These are phyloP conservation scores for Melanostoma scalare DNA, from an alignment of 2,888 invertebrate genomes.

Conservation along the genomic window DNA sequence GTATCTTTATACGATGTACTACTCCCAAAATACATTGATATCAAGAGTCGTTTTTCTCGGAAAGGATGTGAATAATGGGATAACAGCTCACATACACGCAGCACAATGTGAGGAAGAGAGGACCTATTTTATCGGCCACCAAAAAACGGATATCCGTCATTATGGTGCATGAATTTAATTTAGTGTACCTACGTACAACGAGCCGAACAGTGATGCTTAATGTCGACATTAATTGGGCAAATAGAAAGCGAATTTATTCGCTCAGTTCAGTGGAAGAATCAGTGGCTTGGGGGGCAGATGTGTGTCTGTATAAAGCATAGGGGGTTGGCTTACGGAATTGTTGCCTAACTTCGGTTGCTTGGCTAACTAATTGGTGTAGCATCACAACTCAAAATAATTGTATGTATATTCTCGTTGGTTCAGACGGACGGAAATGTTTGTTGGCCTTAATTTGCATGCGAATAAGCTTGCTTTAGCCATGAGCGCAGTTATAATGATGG, in stretches of 20 bases:
- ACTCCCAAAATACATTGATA: neutral
- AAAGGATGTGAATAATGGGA: conserved; percentile 64
- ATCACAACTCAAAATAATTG: conserved; percentile 30
- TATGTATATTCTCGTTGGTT: conserved; percentile 19
- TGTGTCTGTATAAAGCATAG: neutral
- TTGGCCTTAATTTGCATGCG: conserved; percentile 54
- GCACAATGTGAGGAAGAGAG: conserved; percentile 7
- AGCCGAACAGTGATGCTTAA: conserved; percentile 25
- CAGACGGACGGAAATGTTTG: conserved; percentile 39
- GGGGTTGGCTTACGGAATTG: conserved; percentile 48
- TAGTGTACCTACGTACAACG: conserved; percentile 41
- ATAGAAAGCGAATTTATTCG: conserved; percentile 20
- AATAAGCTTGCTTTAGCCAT: conserved; percentile 37
- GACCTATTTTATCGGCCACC: conserved; percentile 53
- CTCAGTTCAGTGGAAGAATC: neutral
- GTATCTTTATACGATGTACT: too few relatives aligned
- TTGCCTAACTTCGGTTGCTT: conserved; percentile 40
- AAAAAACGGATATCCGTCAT: conserved; percentile 67
- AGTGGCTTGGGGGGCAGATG: neutral
- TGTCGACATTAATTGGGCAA: conserved; percentile 58
- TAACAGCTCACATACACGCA: conserved; percentile 26
- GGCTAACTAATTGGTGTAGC: conserved; percentile 64
- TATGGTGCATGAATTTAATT: conserved; percentile 64
- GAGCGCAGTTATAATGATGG: conserved; percentile 38
- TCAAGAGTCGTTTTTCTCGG: conserved; percentile 13